Evolutionary conservation across 2,888 invertebrate species (phyloP).

Genomic region (Camponotus fellah): DNA sequence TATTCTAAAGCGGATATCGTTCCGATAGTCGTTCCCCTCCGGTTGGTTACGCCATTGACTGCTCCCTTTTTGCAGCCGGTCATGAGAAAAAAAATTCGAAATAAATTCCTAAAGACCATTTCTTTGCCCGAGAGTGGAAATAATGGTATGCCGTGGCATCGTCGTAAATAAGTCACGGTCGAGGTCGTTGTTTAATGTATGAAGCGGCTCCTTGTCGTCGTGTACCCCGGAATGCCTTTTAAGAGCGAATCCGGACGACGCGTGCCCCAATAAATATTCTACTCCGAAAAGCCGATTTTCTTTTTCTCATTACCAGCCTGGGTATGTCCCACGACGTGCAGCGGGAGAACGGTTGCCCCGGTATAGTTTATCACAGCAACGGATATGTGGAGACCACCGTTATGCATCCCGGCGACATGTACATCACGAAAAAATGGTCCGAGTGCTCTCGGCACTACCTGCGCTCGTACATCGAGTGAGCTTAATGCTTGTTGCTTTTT

Average conservation of each 20-base stretch:
- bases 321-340: constrained; percentile 82
- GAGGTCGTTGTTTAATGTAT: constrained; percentile 61
- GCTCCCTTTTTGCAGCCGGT: neutral
- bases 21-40: neutral
- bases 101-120: constrained; percentile 58
- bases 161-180: constrained; percentile 61
- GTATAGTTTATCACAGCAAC: constrained; percentile 69
- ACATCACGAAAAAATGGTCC: constrained; percentile 87
- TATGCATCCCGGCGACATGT: constrained; percentile 81
- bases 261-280: constrained; percentile 54
- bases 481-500: constrained; percentile 47
- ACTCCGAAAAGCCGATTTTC: constrained; percentile 48
- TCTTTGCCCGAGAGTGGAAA: constrained; percentile 43
- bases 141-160: constrained; percentile 53
- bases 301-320: constrained; percentile 72
- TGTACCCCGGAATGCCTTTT: constrained; percentile 49
- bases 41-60: constrained; percentile 9
- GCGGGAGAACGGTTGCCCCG: constrained; percentile 77
- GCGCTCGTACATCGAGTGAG: constrained; percentile 87
- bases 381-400: constrained; percentile 80
- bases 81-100: constrained; percentile 16
- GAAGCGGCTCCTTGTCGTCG: constrained; percentile 50
- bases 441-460: constrained; percentile 87
- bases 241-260: constrained; percentile 33
- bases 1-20: constrained; percentile 13